Conservation (phyloP, 2,888 invertebrate species). For the Griposia aprilina region DNA sequence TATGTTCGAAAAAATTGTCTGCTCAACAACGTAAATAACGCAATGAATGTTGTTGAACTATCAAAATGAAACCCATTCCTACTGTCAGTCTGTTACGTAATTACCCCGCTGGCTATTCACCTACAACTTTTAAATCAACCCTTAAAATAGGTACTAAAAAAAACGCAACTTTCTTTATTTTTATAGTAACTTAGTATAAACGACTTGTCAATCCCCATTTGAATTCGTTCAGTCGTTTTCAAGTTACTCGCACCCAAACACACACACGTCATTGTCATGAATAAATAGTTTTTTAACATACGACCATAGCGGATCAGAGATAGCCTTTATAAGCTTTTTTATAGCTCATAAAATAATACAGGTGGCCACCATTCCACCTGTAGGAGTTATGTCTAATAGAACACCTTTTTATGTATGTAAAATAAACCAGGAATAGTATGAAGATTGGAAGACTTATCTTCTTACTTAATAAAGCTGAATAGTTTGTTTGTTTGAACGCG, state of each 20-base stretch:
- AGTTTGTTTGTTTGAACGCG: not conserved
- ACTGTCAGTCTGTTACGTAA: too few relatives aligned
- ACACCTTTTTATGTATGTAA: conserved; percentile 61
- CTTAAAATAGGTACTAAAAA: not conserved
- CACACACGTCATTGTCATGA: conserved; percentile 43
- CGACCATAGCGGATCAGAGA: conserved; percentile 47
- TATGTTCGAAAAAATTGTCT: too few relatives aligned
- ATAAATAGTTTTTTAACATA: conserved; percentile 40
- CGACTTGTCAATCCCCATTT: conserved; percentile 6
- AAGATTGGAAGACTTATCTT: conserved; percentile 15
- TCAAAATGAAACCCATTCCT: too few relatives aligned
- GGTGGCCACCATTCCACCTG: conserved; percentile 59
- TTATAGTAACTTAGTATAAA: not conserved
- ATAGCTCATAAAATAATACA: conserved; percentile 63
- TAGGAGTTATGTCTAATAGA: conserved; percentile 48
- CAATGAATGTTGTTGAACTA: too few relatives aligned
- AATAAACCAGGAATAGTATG: conserved; percentile 26
- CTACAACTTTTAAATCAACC: not conserved
- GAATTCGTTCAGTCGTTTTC: conserved; percentile 14
- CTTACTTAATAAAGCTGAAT: not conserved
- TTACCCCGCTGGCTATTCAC: too few relatives aligned
- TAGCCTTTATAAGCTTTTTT: conserved; percentile 59
- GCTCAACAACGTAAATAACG: too few relatives aligned
- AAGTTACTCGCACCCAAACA: conserved; percentile 28
- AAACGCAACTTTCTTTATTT: not conserved